A percentile compares a stretch with the other conserved stretches of the same genome.
Evolutionary conservation across 2,888 invertebrate species (phyloP).

Genomic region (Platycnemis pennipes): DNA sequence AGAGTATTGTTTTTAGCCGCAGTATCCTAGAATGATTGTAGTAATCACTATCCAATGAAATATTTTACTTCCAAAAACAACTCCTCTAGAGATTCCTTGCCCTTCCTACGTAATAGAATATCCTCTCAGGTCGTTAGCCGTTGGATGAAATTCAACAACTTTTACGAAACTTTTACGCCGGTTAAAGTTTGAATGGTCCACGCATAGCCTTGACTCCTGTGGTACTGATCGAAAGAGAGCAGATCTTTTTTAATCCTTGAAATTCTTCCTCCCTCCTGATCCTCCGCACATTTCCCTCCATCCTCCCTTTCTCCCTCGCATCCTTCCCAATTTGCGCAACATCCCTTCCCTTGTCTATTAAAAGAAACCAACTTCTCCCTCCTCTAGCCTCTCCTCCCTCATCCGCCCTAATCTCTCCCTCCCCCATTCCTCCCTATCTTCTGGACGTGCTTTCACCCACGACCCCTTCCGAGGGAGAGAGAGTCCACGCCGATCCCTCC

Average conservation of each 20-base stretch:
- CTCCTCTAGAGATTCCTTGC: too few relatives aligned
- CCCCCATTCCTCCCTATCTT: neutral
- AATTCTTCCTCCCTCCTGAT: neutral
- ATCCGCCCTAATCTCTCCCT: neutral
- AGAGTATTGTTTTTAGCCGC: too few relatives aligned
- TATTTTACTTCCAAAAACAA: too few relatives aligned
- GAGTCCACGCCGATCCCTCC: neutral
- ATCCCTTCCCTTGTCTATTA: neutral
- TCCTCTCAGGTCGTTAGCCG: neutral
- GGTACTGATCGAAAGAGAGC: neutral
- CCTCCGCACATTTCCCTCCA: neutral
- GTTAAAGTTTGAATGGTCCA: too few relatives aligned
- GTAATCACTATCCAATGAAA: too few relatives aligned
- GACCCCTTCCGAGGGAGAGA: neutral
- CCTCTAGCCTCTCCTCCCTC: neutral
- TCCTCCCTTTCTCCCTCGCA: neutral
- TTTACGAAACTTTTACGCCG: neutral
- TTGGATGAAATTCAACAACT: neutral
- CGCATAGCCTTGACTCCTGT: too few relatives aligned
- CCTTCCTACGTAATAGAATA: neutral
- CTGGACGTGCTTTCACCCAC: neutral
- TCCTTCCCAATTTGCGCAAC: neutral
- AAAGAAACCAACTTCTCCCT: neutral
- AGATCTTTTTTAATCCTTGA: neutral
- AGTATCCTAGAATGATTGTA: too few relatives aligned